Evolutionary conservation across 2,888 invertebrate genomes (phyloP), one percentile per base, ranked within the genome.

Genomic region (Tetragonula carbonaria): DNA sequence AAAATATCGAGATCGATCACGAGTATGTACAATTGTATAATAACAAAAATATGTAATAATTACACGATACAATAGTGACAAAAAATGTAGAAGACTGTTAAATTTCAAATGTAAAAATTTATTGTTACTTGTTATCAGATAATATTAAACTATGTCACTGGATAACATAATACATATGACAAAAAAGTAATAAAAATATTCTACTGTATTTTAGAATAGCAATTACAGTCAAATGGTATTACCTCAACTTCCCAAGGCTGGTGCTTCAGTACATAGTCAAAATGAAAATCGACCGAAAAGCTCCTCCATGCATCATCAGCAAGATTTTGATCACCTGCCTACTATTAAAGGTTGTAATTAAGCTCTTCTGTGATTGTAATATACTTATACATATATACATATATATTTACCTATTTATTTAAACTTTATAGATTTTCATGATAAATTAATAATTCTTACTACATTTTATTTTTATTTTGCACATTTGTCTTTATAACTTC

Each of bases 241-340:
- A 91, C 97, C 97, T 0, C 97, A 97, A 94, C 95, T 97, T 92
- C 96, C 96, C 73, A 96, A 96, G 91, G 95, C 95, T 71, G 95
- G 95, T 81, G 92, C 91, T 74, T 91, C 89, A 94, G 95, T 80
- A 90, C 93, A 87, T 93, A 96, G 96, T 93, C 92, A 93, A 68
- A 91, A 87, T 68, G 94, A 93, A 67, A 91, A 83, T 84, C 90
- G 92, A 72, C 93, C 94, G 74, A 92, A 93, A 86, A 94, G 94
- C 87, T 92, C 94, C 50, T 92, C 95, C 55, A 95, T 96, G 87
- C 93, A 95, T 88, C 93, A 95, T 87, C 92, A 95, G 91, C 91
- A 94, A 80, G 95, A 96, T 87, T 96, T 97, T 78, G 96, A 96
- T 87, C 97, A 97, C 94, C 95, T 97, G 87, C 97, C 97, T 83